Conservation (phyloP, 2,113 vertebrate genomes). For the Campylomormyrus numenius region DNA sequence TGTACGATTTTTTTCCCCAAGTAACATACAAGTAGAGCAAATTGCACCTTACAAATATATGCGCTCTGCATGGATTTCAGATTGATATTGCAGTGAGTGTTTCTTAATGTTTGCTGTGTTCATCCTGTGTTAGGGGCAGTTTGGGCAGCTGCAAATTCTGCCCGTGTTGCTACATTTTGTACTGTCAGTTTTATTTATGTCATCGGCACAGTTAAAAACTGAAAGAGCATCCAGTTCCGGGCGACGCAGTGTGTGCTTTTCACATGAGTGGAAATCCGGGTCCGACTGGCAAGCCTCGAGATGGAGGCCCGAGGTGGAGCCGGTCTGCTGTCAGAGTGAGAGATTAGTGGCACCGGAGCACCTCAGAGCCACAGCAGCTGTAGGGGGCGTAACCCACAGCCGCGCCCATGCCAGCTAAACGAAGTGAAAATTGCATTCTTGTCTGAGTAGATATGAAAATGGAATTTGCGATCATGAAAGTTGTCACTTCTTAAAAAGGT, state of each 20-base stretch:
- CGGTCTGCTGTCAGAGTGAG: conserved; percentile 26
- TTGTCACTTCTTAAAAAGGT: conserved; percentile 94
- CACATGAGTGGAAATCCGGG: background rate
- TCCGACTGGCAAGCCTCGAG: conserved; percentile 27
- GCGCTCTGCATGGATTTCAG: background rate
- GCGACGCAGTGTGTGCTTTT: background rate
- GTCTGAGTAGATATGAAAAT: conserved; percentile 92
- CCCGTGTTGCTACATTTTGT: background rate
- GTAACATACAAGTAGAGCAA: background rate
- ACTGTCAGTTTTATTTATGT: background rate
- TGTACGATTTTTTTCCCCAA: background rate
- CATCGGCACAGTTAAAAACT: background rate
- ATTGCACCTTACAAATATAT: background rate
- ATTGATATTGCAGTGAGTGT: background rate
- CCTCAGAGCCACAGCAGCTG: conserved; percentile 64
- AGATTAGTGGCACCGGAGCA: conserved; percentile 49
- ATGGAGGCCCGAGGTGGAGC: conserved; percentile 27
- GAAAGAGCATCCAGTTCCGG: background rate
- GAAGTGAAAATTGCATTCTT: conserved; percentile 96
- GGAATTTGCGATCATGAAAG: conserved; percentile 88
- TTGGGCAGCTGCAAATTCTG: background rate
- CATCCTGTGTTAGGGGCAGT: background rate
- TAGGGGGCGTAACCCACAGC: conserved; percentile 70
- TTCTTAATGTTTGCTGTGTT: background rate
- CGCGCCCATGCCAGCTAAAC: conserved; percentile 84